Evolutionary conservation across 2,888 invertebrate genomes (phyloP).

Genomic region (Nemurella pictetii): DNA sequence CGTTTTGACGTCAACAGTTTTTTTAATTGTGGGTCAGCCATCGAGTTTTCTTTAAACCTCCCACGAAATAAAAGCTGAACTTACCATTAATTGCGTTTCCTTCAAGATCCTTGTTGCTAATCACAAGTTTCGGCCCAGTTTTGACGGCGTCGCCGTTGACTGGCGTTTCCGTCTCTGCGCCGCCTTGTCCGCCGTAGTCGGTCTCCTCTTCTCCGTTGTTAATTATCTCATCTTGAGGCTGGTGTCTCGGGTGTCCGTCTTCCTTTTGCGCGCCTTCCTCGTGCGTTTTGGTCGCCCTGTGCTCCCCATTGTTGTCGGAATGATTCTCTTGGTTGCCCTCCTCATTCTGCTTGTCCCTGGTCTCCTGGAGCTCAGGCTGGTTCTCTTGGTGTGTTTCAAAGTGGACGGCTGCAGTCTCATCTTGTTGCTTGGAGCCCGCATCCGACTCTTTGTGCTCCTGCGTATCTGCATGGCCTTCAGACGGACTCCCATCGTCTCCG

Average conservation of each 20-base stretch:
- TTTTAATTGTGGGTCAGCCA: too few relatives aligned
- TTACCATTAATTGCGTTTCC: neutral
- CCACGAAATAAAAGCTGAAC: neutral
- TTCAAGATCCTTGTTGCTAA: neutral
- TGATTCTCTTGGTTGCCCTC: neutral
- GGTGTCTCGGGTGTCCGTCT: neutral
- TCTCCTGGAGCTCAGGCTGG: neutral
- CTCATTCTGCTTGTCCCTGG: neutral
- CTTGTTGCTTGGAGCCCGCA: neutral
- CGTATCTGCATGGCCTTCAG: neutral
- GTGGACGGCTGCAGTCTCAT: neutral
- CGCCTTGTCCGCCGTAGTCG: constrained; percentile 9
- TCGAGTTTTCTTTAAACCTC: neutral
- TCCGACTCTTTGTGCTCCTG: neutral
- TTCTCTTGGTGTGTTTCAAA: neutral
- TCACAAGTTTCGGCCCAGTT: neutral
- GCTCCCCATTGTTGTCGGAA: neutral
- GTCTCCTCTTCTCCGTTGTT: neutral
- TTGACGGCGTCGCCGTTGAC: neutral
- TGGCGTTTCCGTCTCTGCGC: neutral
- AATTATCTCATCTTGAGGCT: neutral
- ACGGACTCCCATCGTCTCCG: neutral
- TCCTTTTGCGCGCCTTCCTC: constrained; percentile 2
- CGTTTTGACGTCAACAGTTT: too few relatives aligned
- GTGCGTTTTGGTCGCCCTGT: neutral